Base-by-base conservation (phyloP, 2,113 vertebrate species). In the Lophotis ruficrista region DNA sequence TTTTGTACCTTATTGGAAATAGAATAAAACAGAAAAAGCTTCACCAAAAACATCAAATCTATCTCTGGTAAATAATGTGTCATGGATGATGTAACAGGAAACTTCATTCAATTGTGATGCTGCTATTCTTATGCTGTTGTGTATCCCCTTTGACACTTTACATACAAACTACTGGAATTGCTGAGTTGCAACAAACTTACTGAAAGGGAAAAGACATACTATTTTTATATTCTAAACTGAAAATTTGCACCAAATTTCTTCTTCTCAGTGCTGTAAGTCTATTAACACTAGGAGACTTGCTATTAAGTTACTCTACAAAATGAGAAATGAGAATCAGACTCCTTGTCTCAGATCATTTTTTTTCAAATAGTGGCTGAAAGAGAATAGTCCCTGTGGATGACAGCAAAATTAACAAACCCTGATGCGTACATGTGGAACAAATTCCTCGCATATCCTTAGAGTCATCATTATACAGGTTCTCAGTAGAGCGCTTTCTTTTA, bases 391-490 rank as follows among this genome's bases (percentile, higher is more conserved):
- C 94, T 64, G 45, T 94, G 81, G 94, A 50, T 69, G 57, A 89
- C 48, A 93, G 77, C 38, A 95, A 91, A 95, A 96, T 96, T 96
- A 95, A 94, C 70, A 94, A 89, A 91, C 87, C 56, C 57, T 89
- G 84, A 61, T 95, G 78, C 10, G 0, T 91, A 89, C 43, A 94
- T 79, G 89, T 85, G 81, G 87, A 95, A 97, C 89, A 96, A 96
- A 96, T 96, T 96, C 53, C 33, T 89, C 38, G 33, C 8, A 4
- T 85, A 70, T 89, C 89, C 93, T 96, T 85, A 72, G 89, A 96
- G 78, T 72, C 92, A 75, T 96, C 69, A 88, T 94, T 93, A 92
- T 65, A 90, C 77, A 76, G 25, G 38, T 89, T 94, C 77, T 94
- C 69, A 87, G 56, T 17, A 89, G 83, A 93, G 41, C 0, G 5